phyloP scores from a whole-genome alignment of 64 coral and sea anemone genomes.

The Montipora sp. region DNA sequence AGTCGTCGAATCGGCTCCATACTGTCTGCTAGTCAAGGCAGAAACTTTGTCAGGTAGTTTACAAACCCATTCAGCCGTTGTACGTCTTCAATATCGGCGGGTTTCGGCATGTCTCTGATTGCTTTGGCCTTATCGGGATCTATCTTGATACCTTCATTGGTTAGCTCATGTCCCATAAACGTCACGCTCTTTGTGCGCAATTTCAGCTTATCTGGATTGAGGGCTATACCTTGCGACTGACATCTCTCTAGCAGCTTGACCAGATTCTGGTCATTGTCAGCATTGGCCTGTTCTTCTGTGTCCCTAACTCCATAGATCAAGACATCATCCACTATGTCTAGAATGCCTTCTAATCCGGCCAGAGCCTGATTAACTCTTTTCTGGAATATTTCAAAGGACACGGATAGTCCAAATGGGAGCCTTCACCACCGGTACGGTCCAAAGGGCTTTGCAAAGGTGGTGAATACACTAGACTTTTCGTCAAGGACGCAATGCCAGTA shows the following conservation, averaged over 20 bases:
- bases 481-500: constrained; percentile 59
- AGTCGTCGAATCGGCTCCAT: neutral
- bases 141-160: constrained; percentile 14
- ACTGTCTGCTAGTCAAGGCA: neutral
- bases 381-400: constrained; percentile 52
- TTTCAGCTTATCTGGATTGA: constrained; percentile 21
- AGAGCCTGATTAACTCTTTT: constrained; percentile 43
- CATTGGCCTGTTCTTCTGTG: constrained; percentile 16
- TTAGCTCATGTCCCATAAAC: constrained; percentile 20
- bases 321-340: constrained; percentile 20
- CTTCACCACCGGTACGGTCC: constrained; percentile 40
- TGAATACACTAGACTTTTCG: constrained; percentile 34
- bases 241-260: constrained; percentile 21
- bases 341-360: neutral
- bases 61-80: neutral
- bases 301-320: constrained; percentile 38
- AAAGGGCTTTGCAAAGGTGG: constrained; percentile 30
- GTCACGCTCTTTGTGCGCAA: neutral
- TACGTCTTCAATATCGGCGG: neutral
- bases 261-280: neutral
- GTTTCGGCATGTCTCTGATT: neutral
- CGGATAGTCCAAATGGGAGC: constrained; percentile 42
- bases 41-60: neutral
- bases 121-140: neutral
- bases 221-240: constrained; percentile 18